Conservation (phyloP, 35 echinoderm and acorn worm species). For the Apostichopus japonicus region DNA sequence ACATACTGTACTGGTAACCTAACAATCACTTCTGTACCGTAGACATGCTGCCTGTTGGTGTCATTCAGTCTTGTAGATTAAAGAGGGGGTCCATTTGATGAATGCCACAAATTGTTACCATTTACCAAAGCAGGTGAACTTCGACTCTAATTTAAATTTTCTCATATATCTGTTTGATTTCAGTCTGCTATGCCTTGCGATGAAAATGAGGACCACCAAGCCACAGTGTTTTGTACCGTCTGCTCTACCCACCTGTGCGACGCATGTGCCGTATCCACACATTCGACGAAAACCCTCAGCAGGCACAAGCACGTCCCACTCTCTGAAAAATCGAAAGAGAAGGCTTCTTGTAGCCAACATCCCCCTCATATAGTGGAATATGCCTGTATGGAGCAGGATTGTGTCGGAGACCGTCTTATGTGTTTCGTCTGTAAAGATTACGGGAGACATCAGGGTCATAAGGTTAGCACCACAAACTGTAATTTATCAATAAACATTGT, state of each 20-base stretch:
- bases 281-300: conserved; percentile 76
- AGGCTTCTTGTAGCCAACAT: conserved; percentile 67
- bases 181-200: conserved; percentile 78
- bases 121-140: too few species aligned
- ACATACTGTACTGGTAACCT: too few species aligned
- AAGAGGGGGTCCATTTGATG: too few species aligned
- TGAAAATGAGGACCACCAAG: conserved; percentile 85
- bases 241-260: conserved; percentile 89
- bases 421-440: conserved; percentile 92
- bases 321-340: conserved; percentile 86
- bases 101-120: too few species aligned
- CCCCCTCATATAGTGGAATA: conserved; percentile 87
- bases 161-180: not conserved
- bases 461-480: conserved; percentile 48
- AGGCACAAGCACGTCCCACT: conserved; percentile 88
- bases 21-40: too few species aligned
- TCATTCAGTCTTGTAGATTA: too few species aligned
- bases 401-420: conserved; percentile 78
- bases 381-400: conserved; percentile 79
- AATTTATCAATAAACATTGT: too few species aligned
- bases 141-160: too few species aligned
- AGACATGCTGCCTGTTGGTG: too few species aligned
- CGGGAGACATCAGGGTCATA: conserved; percentile 82
- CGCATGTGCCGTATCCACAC: conserved; percentile 64
- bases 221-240: conserved; percentile 86